phyloP scores from a whole-genome alignment of 1,140 invertebrate species.

The Hylaeus anthracinus region DNA sequence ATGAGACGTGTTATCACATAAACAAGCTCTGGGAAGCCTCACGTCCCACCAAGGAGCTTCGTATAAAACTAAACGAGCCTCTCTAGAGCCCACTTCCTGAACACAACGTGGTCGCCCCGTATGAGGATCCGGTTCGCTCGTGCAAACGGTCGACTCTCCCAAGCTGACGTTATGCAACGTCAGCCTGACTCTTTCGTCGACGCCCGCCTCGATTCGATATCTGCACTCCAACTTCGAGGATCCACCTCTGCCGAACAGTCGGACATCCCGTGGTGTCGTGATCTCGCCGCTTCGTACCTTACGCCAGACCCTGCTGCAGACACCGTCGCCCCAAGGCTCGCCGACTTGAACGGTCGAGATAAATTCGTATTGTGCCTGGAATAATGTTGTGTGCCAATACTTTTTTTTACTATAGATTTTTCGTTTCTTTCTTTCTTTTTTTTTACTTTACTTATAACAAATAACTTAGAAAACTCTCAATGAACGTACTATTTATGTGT shows the following conservation, averaged over 20 bases:
- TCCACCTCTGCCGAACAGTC: constrained; percentile 89
- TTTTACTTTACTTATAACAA: background rate
- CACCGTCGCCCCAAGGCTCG: constrained; percentile 83
- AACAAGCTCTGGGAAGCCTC: constrained; percentile 84
- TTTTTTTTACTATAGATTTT: background rate
- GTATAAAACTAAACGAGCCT: constrained; percentile 83
- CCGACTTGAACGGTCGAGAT: constrained; percentile 90
- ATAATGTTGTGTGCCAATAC: background rate
- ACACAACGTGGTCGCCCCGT: constrained; percentile 84
- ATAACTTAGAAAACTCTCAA: too few species aligned
- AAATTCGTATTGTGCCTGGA: constrained; percentile 88
- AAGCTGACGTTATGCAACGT: constrained; percentile 88
- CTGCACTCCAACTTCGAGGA: constrained; percentile 86
- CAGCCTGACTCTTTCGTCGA: constrained; percentile 84
- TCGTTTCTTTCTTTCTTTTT: background rate
- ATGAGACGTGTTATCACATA: constrained; percentile 86
- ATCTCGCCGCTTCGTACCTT: constrained; percentile 83
- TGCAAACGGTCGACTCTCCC: constrained; percentile 84
- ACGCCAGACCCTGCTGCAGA: constrained; percentile 82
- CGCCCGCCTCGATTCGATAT: constrained; percentile 87
- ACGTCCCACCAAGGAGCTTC: constrained; percentile 86
- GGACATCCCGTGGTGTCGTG: constrained; percentile 87
- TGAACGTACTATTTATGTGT: too few species aligned
- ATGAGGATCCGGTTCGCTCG: constrained; percentile 86
- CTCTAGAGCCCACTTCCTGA: constrained; percentile 81